Evolutionary conservation across 1,140 invertebrate genomes (phyloP), one percentile per base, ranked within the genome.

Genomic region (Aphidius gifuensis): DNA sequence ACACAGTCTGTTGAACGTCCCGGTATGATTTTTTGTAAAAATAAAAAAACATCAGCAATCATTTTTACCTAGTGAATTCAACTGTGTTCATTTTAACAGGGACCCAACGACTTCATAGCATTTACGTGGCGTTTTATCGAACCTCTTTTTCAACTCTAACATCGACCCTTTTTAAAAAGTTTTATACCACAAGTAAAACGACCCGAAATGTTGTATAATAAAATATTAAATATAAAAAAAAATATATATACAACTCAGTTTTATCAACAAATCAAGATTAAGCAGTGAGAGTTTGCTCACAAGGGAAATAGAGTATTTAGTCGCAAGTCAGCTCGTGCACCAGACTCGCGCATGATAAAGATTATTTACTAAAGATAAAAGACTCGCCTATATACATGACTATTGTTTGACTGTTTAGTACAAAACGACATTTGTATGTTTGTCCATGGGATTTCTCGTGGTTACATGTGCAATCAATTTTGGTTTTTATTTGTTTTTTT

Each of bases 331-430:
- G 45, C 9, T 58, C 62, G 60, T 62, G 64, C 58, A 55, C 47
- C 59, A 50, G 51, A 64, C 62, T 64, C 60, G 60, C 58, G 56
- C 71, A 32, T 32, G 71, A 76, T 74, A 73, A 69, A 74, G 73
- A 76, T 58, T 76, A 71, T 76, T 74, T 74, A 68, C 66, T 49
- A 63, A 23, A 66, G 70, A 74, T 72, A 74, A 32, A 32, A 73
- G 60, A 61, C 43, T 43, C 11, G 43, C 23, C 32, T 47, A 11
- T 47, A 11, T 21, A 23, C 44, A 49, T 23, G 11, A 51, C 45
- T 60, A 68, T 64, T 66, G 66, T 67, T 70, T 70, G 66, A 40
- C 58, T 47, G 54, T 58, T 66, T 61, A 69, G 58, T 58, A 54
- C 54, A 61, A 62, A 64, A 57, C 65, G 53, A 66, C 61, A 46